Percentiles rank a stretch among this genome's conserved stretches.
phyloP scores from a whole-genome alignment of 2,797 vertebrate species.

The Rhinatrema bivittatum region DNA sequence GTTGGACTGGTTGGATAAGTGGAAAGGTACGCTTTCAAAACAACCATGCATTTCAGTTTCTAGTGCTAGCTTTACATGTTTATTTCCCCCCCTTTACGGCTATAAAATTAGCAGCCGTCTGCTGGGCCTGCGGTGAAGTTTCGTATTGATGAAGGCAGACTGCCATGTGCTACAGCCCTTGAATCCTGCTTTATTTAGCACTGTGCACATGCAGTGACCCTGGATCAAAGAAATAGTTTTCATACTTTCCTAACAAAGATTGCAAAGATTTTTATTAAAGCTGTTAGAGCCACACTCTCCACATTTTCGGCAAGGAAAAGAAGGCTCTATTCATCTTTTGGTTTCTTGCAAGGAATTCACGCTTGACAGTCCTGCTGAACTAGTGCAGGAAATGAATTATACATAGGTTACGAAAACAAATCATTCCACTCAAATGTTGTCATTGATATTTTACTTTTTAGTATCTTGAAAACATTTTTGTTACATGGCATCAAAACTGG shows the following conservation, averaged over 20 bases:
- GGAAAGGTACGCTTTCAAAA: too few species aligned
- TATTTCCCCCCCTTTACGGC: too few species aligned
- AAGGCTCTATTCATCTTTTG: constrained; percentile 42
- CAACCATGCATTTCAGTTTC: too few species aligned
- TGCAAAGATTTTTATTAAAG: constrained; percentile 38
- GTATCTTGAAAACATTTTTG: too few species aligned
- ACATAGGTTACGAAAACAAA: constrained; percentile 54
- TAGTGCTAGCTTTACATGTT: too few species aligned
- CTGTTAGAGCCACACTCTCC: constrained; percentile 5
- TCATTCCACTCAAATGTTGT: constrained; percentile 46
- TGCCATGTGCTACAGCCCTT: background rate
- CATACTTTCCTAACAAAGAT: constrained; percentile 23
- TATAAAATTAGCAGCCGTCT: constrained; percentile 3
- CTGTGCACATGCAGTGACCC: constrained; percentile 12
- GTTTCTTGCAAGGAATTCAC: constrained; percentile 48
- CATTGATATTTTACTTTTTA: too few species aligned
- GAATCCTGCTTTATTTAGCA: constrained; percentile 5
- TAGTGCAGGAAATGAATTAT: constrained; percentile 53
- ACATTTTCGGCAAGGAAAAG: constrained; percentile 38
- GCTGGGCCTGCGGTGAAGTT: background rate
- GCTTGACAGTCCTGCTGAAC: constrained; percentile 36
- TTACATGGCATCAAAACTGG: too few species aligned
- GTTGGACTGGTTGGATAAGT: too few species aligned
- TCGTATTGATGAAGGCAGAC: background rate
- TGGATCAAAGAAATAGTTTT: constrained; percentile 20